phyloP scores from a whole-genome alignment of 30 jellyfish, hydroid and myxozoan genomes.

The Chrysaora quinquecirrha region DNA sequence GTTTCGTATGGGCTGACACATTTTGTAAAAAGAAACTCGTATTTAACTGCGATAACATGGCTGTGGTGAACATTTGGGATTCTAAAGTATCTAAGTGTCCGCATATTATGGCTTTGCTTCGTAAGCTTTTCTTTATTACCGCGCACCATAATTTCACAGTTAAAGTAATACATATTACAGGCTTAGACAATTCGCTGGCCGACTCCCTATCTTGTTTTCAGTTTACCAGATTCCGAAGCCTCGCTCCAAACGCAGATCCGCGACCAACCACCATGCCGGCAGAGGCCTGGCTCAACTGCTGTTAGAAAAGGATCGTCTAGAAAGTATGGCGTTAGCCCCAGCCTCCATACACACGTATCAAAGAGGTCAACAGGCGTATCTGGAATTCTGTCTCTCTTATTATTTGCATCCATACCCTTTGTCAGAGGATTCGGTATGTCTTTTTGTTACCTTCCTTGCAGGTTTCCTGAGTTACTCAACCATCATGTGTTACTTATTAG shows the following conservation, averaged over 20 bases:
- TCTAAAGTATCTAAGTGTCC: not conserved
- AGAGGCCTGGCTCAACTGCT: too few relatives aligned
- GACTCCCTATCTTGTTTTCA: not conserved
- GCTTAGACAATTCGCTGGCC: not conserved
- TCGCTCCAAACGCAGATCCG: not conserved
- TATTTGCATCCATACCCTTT: too few relatives aligned
- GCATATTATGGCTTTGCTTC: not conserved
- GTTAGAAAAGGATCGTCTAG: too few relatives aligned
- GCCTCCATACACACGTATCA: too few relatives aligned
- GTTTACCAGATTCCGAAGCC: not conserved
- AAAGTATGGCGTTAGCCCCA: too few relatives aligned
- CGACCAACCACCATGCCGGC: not conserved
- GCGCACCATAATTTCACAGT: not conserved
- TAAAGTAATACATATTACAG: not conserved
- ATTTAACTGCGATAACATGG: constrained; percentile 23
- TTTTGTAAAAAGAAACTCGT: not conserved
- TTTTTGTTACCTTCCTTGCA: too few relatives aligned
- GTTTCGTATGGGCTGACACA: too few relatives aligned
- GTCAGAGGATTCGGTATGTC: too few relatives aligned
- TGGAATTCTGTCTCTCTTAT: too few relatives aligned
- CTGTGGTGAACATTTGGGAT: not conserved
- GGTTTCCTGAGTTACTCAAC: too few relatives aligned
- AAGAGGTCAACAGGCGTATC: too few relatives aligned
- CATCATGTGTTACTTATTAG: too few relatives aligned
- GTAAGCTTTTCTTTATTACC: not conserved